A percentile compares a stretch with the other conserved stretches of the same genome.
Conservation (phyloP, 2,797 vertebrate genomes). For the Myotis myotis region DNA sequence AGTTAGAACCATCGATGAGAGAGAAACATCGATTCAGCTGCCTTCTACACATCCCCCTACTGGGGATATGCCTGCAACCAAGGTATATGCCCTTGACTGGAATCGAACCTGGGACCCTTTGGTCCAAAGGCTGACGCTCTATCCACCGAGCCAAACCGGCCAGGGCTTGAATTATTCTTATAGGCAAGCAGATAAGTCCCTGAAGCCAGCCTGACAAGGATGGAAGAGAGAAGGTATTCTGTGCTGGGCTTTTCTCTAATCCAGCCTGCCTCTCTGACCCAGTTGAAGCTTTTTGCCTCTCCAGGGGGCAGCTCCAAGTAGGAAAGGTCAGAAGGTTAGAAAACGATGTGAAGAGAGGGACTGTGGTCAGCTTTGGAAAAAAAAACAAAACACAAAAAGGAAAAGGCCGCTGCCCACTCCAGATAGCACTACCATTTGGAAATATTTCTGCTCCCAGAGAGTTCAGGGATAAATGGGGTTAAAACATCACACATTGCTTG, state of each 20-base stretch:
- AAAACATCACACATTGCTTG: background rate
- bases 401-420: conserved; percentile 12
- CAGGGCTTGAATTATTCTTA: background rate
- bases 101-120: too few species aligned
- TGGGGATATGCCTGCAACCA: too few species aligned
- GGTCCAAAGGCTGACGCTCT: too few species aligned
- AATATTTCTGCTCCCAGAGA: conserved; percentile 48
- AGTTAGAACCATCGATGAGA: too few species aligned
- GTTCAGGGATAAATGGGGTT: conserved; percentile 2
- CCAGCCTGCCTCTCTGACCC: background rate
- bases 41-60: too few species aligned
- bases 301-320: background rate
- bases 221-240: background rate
- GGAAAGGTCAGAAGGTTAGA: conserved; percentile 44
- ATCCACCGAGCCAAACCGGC: too few species aligned
- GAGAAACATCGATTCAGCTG: too few species aligned
- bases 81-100: too few species aligned
- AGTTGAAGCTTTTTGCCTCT: conserved; percentile 35
- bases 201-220: background rate
- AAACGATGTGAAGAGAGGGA: background rate
- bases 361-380: background rate
- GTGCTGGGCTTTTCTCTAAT: conserved; percentile 20
- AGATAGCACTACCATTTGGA: conserved; percentile 45
- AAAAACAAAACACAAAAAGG: conserved; percentile 23
- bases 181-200: background rate